Base-by-base conservation (phyloP, 2,888 invertebrate species). In the Napeogenes sylphis region DNA sequence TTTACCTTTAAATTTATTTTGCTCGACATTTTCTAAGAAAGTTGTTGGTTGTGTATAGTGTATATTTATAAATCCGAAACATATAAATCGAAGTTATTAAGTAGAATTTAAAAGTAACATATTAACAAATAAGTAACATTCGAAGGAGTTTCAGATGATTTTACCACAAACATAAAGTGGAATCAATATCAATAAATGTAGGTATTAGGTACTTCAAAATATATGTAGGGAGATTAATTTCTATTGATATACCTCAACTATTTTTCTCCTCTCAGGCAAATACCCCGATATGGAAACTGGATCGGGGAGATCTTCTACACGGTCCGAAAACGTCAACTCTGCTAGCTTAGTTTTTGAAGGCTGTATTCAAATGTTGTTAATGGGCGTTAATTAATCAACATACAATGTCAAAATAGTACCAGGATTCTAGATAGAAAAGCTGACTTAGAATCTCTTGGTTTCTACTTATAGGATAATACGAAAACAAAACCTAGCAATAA, bases 341-440 rank as follows among this genome's bases (percentile, higher is more conserved):
- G 87, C 90, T 55, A 90, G 69, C 67, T 85, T 83, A 1, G 83
- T 84, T 71, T 80, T 79, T 0, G 90, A 90, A 0, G 90, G 90
- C 90, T 90, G 69, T 62, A 53, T 3, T 62, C 51, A 65, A 21
- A 55, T 5, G 13, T 38, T 13, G 14, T 3, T 13, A 42, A 42
- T 42, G 2, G n/a, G n/a, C n/a, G 5, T 42, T 3, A 42, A 42
- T 6, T 2, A 10, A 42, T 10, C 8, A 42, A 42, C 10, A 10
- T 10, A 42, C 12, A 10, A 42, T 3, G 42, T 42, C 10, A 42
- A 6, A 5, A 35, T 35, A 21, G 21, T 21, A 21, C 21, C 4
- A 35, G 38, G 3, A 4, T 38, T 3, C 8, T 38, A 3, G 38
- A 38, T 4, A 38, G 8, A 38, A 3, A 38, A 38, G 38, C 38